A percentile compares a stretch with the other conserved stretches of the same genome.
phyloP scores from a whole-genome alignment of 2,797 vertebrate genomes.

The Ptychobarbus kaznakovi region DNA sequence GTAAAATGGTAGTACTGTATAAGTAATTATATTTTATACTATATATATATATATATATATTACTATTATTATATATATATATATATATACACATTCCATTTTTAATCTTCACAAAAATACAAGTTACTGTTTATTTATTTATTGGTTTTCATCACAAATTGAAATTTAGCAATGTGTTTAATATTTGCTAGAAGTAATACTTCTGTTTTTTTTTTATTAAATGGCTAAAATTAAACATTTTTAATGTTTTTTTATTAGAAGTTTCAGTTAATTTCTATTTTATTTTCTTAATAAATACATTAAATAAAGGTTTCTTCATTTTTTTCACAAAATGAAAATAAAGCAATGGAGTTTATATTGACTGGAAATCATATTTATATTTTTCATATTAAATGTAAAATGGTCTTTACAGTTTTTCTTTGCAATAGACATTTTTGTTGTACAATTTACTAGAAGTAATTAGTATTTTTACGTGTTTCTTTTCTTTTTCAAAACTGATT shows the following conservation, averaged over 20 bases:
- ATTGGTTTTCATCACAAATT: background rate
- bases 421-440: background rate
- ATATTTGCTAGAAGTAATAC: background rate
- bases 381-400: no score
- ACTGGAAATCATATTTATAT: background rate
- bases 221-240: no score
- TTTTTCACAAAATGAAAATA: background rate
- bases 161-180: no score
- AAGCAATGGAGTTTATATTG: background rate
- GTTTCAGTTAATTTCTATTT: background rate
- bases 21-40: no score
- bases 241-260: background rate
- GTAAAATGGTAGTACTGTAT: background rate
- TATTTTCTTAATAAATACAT: background rate
- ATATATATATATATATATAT: no score
- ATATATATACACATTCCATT: no score
- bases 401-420: background rate
- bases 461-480: no score
- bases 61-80: no score
- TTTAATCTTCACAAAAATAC: no score
- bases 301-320: no score
- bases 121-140: background rate
- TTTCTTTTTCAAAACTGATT: background rate
- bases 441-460: no score
- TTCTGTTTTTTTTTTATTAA: background rate